Evolutionary conservation across 2,888 invertebrate genomes (phyloP).

Genomic region (Ophonus ardosiacus): DNA sequence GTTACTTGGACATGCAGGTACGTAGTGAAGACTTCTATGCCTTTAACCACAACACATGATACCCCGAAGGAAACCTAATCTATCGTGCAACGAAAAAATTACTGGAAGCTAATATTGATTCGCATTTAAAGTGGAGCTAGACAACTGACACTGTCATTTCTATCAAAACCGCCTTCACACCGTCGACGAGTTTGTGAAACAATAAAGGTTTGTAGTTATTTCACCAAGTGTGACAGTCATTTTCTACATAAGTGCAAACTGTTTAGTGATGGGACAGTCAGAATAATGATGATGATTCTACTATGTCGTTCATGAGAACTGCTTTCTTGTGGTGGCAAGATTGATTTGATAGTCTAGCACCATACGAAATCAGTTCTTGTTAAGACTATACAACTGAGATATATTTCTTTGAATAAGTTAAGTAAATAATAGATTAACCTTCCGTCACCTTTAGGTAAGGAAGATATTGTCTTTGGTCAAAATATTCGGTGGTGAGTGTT

Average conservation of each 20-base stretch:
- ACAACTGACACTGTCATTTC: conserved; percentile 5
- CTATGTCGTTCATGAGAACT: conserved; percentile 77
- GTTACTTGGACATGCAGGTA: conserved; percentile 68
- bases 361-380: conserved; percentile 82
- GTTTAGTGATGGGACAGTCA: conserved; percentile 30
- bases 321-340: conserved; percentile 84
- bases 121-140: conserved; percentile 50
- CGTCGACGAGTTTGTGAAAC: conserved; percentile 45
- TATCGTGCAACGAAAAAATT: conserved; percentile 64
- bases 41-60: conserved; percentile 73
- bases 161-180: conserved; percentile 70
- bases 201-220: conserved; percentile 69
- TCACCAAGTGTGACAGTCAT: conserved; percentile 74
- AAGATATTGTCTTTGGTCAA: too few species aligned
- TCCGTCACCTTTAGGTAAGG: too few species aligned
- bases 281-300: neutral
- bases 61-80: conserved; percentile 72
- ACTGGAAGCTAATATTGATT: conserved; percentile 61
- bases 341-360: conserved; percentile 80
- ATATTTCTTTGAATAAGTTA: neutral
- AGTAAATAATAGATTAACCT: too few species aligned
- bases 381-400: conserved; percentile 53
- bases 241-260: conserved; percentile 73
- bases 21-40: conserved; percentile 41
- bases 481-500: too few species aligned